Evolutionary conservation across 1,140 invertebrate genomes (phyloP), one percentile per base, ranked within the genome.

Genomic region (Ganaspis sp.): DNA sequence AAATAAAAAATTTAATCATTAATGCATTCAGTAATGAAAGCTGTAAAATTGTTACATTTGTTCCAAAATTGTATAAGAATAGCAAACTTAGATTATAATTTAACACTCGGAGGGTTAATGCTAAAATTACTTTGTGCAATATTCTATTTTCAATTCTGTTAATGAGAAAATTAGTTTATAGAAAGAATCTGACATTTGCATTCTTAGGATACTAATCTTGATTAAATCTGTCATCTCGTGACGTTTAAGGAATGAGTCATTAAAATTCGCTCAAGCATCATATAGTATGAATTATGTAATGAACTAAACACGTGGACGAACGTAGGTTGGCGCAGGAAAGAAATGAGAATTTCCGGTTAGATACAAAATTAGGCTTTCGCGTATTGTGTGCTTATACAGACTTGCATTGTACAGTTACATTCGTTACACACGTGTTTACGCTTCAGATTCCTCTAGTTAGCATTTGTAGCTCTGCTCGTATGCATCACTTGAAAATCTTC

Each of bases 221-320:
- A 64, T 64, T 64, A 64, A 64, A 64, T 64, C 26, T 29, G 58
- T 29, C 58, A 64, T 64, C 58, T 64, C 23, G 58, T 29, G 58
- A 64, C 58, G 58, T 29, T 64, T 64, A 64, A 64, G 58, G 58
- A 64, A 26, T 64, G 73, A 79, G 72, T 49, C 73, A 79, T 75
- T 70, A 75, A 45, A 58, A 77, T 75, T 76, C 54, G 23, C 37
- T 34, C 23, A 23, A 72, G 75, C 71, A 76, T 54, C 54, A 76
- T 72, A 76, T 75, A 70, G 38, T 71, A 81, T 81, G 76, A 76
- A 81, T 81, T 81, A 81, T 81, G 79, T 71, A 81, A 81, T 81
- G 21, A 64, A 53, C 74, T 49, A 40, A 45, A 34, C 40, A 69
- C 49, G 69, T 74, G 79, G 79, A 78, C 76, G 76, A 76, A 74